These are phyloP conservation scores for Nibea coibor DNA, from an alignment of 2,113 vertebrate genomes.

Conservation along the genomic window DNA sequence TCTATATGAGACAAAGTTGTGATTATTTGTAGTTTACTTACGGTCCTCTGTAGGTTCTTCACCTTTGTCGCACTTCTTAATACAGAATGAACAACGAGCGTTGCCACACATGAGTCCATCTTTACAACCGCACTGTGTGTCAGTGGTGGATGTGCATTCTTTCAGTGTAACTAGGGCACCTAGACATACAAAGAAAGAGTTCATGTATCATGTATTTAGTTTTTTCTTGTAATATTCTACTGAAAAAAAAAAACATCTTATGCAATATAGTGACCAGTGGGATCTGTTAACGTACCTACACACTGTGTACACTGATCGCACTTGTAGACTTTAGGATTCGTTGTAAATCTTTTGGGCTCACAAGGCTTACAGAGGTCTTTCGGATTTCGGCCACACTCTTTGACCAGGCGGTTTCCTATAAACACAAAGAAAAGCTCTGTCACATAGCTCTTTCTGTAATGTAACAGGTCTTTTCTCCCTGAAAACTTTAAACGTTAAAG, in stretches of 20 bases:
- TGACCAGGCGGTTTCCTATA: conserved; percentile 71
- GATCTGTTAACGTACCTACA: conserved; percentile 65
- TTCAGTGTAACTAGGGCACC: conserved; percentile 45
- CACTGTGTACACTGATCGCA: conserved; percentile 73
- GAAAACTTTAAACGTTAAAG: not conserved
- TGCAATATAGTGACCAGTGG: not conserved
- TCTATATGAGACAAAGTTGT: not conserved
- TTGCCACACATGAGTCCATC: conserved; percentile 71
- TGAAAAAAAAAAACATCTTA: not conserved
- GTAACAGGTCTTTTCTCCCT: not conserved
- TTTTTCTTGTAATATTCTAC: no score
- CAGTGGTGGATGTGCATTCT: conserved; percentile 50
- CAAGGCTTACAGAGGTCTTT: conserved; percentile 73
- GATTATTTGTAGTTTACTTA: conserved; percentile 51
- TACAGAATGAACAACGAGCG: conserved; percentile 60
- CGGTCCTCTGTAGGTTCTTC: conserved; percentile 62
- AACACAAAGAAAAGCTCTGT: not conserved
- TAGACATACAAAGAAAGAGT: conserved; percentile 26
- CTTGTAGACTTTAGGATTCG: accelerated
- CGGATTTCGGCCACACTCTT: not conserved
- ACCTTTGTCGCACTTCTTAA: conserved; percentile 66
- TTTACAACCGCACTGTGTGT: conserved; percentile 79
- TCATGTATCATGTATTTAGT: no score
- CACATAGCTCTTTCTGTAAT: not conserved
- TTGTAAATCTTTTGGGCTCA: conserved; percentile 20